Conservation (phyloP, 1,140 invertebrate species). For the Formica selysi region DNA sequence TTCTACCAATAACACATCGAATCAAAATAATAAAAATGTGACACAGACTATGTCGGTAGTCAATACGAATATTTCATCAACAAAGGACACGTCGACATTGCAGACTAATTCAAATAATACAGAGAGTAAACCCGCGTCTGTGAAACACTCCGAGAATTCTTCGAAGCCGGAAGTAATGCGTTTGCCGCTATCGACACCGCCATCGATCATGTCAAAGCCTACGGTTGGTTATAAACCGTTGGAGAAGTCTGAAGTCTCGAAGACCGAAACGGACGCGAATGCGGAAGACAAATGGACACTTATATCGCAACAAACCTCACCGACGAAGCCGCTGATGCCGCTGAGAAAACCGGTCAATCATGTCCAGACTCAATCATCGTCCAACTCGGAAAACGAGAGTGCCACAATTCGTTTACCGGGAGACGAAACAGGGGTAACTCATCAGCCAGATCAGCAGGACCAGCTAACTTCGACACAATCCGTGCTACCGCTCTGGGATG, state of each 20-base stretch:
- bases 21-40: background rate
- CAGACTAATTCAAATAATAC: background rate
- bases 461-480: conserved; percentile 40
- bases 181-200: background rate
- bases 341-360: conserved; percentile 16
- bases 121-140: conserved; percentile 22
- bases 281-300: conserved; percentile 79
- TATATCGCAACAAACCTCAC: conserved; percentile 77
- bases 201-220: conserved; percentile 4
- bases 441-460: conserved; percentile 42
- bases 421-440: background rate
- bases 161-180: conserved; percentile 9
- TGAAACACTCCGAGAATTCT: conserved; percentile 39
- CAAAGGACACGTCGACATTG: background rate
- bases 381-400: background rate
- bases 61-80: background rate
- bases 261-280: conserved; percentile 28
- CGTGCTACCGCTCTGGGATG: conserved; percentile 74
- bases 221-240: background rate
- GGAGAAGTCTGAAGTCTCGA: conserved; percentile 38
- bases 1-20: background rate
- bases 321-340: conserved; percentile 61
- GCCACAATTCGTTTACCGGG: background rate
- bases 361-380: background rate
- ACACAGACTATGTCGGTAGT: background rate